Conservation (phyloP, 2,113 vertebrate species). For the Muntiacus reevesi region DNA sequence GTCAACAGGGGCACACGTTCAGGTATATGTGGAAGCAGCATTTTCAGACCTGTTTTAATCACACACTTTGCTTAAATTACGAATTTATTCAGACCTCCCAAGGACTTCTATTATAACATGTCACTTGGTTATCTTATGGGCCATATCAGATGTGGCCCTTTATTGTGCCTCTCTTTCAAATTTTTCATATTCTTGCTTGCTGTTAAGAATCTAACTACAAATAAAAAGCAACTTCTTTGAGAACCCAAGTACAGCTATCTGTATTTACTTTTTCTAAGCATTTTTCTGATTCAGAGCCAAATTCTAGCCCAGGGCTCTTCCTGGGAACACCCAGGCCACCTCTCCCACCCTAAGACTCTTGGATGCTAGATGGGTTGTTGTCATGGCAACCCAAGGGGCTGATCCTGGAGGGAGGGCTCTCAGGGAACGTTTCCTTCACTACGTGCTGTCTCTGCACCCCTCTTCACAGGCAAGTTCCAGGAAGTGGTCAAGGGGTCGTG, state of each 20-base stretch:
- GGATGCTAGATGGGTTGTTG: background rate
- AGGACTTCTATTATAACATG: accelerated
- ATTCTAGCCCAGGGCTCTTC: background rate
- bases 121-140: too few relatives aligned
- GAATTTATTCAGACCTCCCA: accelerated
- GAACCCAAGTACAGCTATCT: background rate
- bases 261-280: background rate
- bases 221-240: background rate
- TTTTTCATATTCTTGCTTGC: too few relatives aligned
- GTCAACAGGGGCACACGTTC: background rate
- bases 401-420: background rate
- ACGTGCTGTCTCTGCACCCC: background rate
- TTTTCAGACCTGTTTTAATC: background rate
- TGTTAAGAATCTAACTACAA: background rate
- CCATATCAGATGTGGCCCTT: background rate
- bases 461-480: too few relatives aligned
- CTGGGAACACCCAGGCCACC: background rate
- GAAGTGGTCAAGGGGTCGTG: background rate
- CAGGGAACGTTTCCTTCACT: accelerated
- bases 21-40: accelerated
- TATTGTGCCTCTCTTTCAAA: background rate
- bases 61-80: background rate
- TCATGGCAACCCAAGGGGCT: too few relatives aligned
- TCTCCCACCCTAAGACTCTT: background rate
- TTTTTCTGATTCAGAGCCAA: background rate